phyloP scores from a whole-genome alignment of 2,797 vertebrate species.

The Gorsachius magnificus region DNA sequence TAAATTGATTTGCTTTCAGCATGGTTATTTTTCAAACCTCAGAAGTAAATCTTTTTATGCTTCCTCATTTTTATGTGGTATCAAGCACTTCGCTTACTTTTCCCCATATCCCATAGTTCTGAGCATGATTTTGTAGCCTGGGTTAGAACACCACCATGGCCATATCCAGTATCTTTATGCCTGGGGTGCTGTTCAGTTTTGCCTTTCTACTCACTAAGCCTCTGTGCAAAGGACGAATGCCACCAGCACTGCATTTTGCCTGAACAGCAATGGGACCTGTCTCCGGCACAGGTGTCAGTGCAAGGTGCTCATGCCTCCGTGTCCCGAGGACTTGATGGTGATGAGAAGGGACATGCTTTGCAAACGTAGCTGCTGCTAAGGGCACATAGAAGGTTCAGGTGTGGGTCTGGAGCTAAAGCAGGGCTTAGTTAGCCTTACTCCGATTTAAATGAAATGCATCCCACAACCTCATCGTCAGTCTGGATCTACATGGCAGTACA shows the following conservation, averaged over 20 bases:
- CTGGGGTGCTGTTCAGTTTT: neutral
- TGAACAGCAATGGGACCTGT: neutral
- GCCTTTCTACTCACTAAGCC: neutral
- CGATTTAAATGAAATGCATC: neutral
- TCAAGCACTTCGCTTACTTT: neutral
- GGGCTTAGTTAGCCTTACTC: neutral
- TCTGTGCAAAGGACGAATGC: neutral
- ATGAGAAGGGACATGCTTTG: neutral
- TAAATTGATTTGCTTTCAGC: neutral
- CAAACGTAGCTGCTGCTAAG: neutral
- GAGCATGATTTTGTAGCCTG: neutral
- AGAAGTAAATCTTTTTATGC: neutral
- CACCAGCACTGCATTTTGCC: neutral
- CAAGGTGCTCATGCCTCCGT: rapidly evolving
- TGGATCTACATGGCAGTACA: neutral
- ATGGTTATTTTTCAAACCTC: neutral
- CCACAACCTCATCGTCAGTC: neutral
- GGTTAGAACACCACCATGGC: neutral
- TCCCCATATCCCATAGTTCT: neutral
- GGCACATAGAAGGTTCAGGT: neutral
- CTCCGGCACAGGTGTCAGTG: rapidly evolving
- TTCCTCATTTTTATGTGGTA: neutral
- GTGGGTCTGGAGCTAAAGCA: neutral
- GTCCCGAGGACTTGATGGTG: neutral
- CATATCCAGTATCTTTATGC: neutral